Conservation (phyloP, 1,140 invertebrate genomes). For the Drosophila suzukii region DNA sequence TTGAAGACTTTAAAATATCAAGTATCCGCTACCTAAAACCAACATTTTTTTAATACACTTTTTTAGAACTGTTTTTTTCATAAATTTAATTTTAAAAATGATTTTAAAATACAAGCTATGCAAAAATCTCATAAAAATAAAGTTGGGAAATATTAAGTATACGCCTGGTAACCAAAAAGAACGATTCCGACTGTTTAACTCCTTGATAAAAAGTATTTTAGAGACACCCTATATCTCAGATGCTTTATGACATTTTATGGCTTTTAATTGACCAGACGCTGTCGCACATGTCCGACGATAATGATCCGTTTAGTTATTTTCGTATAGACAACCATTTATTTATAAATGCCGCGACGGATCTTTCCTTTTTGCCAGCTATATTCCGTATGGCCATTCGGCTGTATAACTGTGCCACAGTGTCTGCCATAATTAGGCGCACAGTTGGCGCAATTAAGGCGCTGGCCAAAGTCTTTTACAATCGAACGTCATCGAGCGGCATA, state of each 20-base stretch:
- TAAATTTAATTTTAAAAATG: no score
- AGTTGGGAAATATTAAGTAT: conserved; percentile 18
- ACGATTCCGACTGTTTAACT: background rate
- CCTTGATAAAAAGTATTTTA: background rate
- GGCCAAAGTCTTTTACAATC: conserved; percentile 40
- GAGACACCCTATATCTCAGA: conserved; percentile 34
- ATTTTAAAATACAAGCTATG: no score
- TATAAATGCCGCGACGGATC: conserved; percentile 40
- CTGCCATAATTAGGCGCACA: conserved; percentile 69
- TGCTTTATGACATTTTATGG: conserved; percentile 53
- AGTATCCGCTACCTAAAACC: background rate
- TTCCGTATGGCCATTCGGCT: background rate
- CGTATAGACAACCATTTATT: conserved; percentile 53
- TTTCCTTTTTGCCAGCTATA: conserved; percentile 7
- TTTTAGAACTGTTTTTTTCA: no score
- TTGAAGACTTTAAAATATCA: background rate
- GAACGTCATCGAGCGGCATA: conserved; percentile 64
- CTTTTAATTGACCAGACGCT: conserved; percentile 53
- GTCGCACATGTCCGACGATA: conserved; percentile 47
- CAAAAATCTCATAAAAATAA: background rate
- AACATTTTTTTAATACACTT: no score
- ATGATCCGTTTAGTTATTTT: conserved; percentile 55
- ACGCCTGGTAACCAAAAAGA: background rate
- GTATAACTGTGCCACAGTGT: conserved; percentile 52
- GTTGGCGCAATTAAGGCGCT: conserved; percentile 47